Conservation (phyloP, 2,797 vertebrate species). For the Orestias chungarensis region DNA sequence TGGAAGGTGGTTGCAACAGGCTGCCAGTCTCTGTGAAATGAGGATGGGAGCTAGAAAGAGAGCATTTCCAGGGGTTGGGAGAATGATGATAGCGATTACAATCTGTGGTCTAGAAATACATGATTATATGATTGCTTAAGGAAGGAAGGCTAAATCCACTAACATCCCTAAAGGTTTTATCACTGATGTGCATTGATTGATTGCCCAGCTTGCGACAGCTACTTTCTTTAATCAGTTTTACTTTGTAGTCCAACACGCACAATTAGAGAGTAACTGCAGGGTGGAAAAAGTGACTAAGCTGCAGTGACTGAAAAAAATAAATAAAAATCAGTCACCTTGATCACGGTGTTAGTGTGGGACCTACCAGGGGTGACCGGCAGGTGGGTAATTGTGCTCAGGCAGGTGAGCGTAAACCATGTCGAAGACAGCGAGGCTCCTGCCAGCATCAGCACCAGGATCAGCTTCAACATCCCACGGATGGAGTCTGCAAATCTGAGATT, state of each 20-base stretch:
- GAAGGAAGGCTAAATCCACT: slow-evolving; percentile 32
- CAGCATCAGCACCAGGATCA: slow-evolving; percentile 94
- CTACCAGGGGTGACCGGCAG: slow-evolving; percentile 95
- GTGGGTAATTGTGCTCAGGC: slow-evolving; percentile 89
- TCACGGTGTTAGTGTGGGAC: slow-evolving; percentile 12
- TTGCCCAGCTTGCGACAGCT: neutral
- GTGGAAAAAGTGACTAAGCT: neutral
- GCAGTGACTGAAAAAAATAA: neutral
- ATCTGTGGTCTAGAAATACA: slow-evolving; percentile 58
- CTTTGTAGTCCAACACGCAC: neutral
- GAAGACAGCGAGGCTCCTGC: slow-evolving; percentile 92
- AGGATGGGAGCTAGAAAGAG: slow-evolving; percentile 34
- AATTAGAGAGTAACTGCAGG: neutral
- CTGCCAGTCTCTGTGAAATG: slow-evolving; percentile 51
- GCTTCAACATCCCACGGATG: slow-evolving; percentile 96
- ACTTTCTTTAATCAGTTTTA: slow-evolving; percentile 3
- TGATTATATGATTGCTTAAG: slow-evolving; percentile 49
- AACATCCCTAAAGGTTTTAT: slow-evolving; percentile 40
- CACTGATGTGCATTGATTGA: slow-evolving; percentile 33
- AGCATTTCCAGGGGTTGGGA: slow-evolving; percentile 45
- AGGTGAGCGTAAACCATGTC: slow-evolving; percentile 97
- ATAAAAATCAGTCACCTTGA: slow-evolving; percentile 32
- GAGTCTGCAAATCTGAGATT: slow-evolving; percentile 93
- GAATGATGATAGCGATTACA: slow-evolving; percentile 68
- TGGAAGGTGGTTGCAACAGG: slow-evolving; percentile 36